Evolutionary conservation across 2,888 invertebrate genomes (phyloP), one percentile per base, ranked within the genome.

Genomic region (Tridacna gigas): DNA sequence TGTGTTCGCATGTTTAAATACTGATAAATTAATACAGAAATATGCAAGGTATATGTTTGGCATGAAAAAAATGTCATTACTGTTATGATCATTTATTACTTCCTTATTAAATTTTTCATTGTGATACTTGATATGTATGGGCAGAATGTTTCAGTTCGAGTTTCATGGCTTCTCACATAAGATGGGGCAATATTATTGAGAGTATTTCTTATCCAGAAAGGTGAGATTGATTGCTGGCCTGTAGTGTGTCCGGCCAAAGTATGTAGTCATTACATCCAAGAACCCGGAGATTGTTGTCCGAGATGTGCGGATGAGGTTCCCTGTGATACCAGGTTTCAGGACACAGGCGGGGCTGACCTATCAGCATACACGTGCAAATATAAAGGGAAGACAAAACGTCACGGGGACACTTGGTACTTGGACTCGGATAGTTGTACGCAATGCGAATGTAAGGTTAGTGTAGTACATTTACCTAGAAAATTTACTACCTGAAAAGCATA

Each of bases 171-270:
- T n/a, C n/a, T n/a, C n/a, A n/a, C n/a, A n/a, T n/a, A n/a, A n/a
- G n/a, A n/a, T n/a, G n/a, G n/a, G n/a, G n/a, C n/a, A n/a, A n/a
- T n/a, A 37, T 4, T 7, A 37, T 7, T 37, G 37, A 18, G 56
- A 12, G n/a, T 22, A 45, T 22, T 25, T 63, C n/a, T 71, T 13
- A 47, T 66, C 51, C 95, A 97, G 97, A 96, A 97, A 92, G 98
- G 98, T 75, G 97, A 98, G 95, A 96, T 97, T 91, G 98, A 98
- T 96, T 98, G 98, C 94, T 97, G 97, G 97, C 97, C 97, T 93
- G 96, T 97, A 95, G 97, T 97, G 94, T 98, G 98, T 95, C 97
- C 97, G 91, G 96, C 96, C 74, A 95, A 96, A 78, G 95, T 96
- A 77, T 97, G 97, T 94, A 95, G 96, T 83, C 96, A 96, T 90